A percentile compares a stretch with the other conserved stretches of the same genome.
Evolutionary conservation across 2,888 invertebrate species (phyloP).

Genomic region (Cenopis cana): DNA sequence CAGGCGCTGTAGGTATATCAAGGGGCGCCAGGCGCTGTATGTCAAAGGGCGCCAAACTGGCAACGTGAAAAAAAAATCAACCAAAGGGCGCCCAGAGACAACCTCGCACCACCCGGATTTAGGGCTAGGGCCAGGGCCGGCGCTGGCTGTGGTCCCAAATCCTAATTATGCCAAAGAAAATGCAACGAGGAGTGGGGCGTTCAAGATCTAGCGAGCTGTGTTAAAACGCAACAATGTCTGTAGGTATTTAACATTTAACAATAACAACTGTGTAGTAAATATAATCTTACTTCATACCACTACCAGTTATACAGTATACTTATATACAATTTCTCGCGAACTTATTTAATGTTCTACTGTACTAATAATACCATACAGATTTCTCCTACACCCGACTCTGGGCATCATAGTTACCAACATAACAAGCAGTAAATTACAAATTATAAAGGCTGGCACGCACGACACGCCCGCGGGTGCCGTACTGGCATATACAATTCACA

Average conservation of each 20-base stretch:
- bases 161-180: too few relatives aligned
- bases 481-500: conserved; percentile 2
- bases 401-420: conserved; percentile 9
- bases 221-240: background rate
- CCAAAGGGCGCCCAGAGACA: too few relatives aligned
- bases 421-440: conserved; percentile 34
- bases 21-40: too few relatives aligned
- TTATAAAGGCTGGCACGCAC: conserved; percentile 27
- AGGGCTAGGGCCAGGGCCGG: too few relatives aligned
- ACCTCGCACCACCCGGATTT: too few relatives aligned
- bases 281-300: background rate
- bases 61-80: too few relatives aligned
- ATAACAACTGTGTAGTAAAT: background rate
- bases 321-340: background rate
- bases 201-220: too few relatives aligned
- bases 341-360: background rate
- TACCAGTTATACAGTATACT: background rate
- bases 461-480: conserved; percentile 26
- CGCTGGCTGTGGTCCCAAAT: too few relatives aligned
- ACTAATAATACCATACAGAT: background rate
- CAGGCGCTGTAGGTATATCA: too few relatives aligned
- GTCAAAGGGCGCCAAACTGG: too few relatives aligned
- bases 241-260: background rate
- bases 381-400: conserved; percentile 1
- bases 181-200: too few relatives aligned